phyloP scores from a whole-genome alignment of 2,888 invertebrate genomes.

The Ommatoiulus sabulosus region DNA sequence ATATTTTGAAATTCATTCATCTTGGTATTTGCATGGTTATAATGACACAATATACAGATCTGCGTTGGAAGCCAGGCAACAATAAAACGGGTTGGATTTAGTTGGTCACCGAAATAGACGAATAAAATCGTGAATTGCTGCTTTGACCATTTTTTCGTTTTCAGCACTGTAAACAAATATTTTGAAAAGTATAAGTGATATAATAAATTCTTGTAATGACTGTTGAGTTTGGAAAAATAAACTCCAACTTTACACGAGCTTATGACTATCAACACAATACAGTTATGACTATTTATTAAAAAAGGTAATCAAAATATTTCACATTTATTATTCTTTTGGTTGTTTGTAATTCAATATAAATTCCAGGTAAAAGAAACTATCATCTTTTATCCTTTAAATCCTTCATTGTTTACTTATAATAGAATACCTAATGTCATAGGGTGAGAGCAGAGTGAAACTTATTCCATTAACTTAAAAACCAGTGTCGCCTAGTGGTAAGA shows the following conservation, averaged over 20 bases:
- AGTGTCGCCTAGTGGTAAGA: too few relatives aligned
- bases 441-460: too few relatives aligned
- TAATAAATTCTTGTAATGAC: slow-evolving; percentile 62
- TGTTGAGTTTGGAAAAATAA: too few relatives aligned
- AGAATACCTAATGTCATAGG: not conserved
- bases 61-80: slow-evolving; percentile 40
- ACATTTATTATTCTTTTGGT: too few relatives aligned
- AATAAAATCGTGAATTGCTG: slow-evolving; percentile 85
- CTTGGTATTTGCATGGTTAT: not conserved
- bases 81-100: slow-evolving; percentile 21
- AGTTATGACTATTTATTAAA: too few relatives aligned
- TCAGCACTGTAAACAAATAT: slow-evolving; percentile 72
- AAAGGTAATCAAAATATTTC: too few relatives aligned
- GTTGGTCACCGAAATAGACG: slow-evolving; percentile 82
- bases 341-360: too few relatives aligned
- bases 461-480: too few relatives aligned
- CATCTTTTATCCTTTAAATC: too few relatives aligned
- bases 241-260: too few relatives aligned
- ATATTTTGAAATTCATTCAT: slow-evolving; percentile 11
- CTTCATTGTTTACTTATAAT: too few relatives aligned
- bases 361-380: too few relatives aligned
- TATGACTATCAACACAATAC: slow-evolving; percentile 38
- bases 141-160: slow-evolving; percentile 81
- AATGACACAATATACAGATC: slow-evolving; percentile 50
- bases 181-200: slow-evolving; percentile 66